A percentile compares a stretch with the other conserved stretches of the same genome.
phyloP scores from a whole-genome alignment of 2,797 vertebrate genomes.

The Tolypeutes matacus region DNA sequence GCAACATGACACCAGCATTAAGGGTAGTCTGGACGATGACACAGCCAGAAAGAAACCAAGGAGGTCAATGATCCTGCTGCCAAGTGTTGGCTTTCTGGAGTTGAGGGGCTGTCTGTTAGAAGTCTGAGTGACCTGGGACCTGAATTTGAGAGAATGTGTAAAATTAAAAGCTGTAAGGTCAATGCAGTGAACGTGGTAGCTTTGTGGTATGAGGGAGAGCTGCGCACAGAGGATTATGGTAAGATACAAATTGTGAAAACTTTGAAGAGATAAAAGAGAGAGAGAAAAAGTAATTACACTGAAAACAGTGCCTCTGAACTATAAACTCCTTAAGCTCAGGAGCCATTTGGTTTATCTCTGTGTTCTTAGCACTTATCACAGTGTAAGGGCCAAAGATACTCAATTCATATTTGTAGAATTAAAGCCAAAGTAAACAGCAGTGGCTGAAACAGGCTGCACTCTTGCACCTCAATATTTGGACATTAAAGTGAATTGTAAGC shows the following conservation, averaged over 20 bases:
- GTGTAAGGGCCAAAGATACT: not conserved
- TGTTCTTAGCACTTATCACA: not conserved
- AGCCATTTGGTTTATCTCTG: not conserved
- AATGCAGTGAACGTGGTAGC: not conserved
- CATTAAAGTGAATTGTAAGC: not conserved
- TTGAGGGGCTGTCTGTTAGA: not conserved
- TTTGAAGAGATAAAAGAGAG: not conserved
- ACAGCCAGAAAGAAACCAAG: not conserved
- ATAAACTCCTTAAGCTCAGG: not conserved
- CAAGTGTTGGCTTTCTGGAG: not conserved
- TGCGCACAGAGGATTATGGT: not conserved
- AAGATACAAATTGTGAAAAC: not conserved
- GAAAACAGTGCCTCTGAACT: not conserved
- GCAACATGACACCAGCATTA: not conserved
- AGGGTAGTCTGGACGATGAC: not conserved
- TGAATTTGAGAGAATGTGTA: not conserved
- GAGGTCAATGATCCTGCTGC: not conserved
- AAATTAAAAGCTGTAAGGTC: not conserved
- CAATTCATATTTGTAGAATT: not conserved
- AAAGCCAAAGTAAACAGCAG: not conserved
- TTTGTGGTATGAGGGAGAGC: not conserved
- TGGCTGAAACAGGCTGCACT: not conserved
- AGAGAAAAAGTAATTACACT: not conserved
- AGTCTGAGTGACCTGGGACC: not conserved
- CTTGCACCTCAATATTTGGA: not conserved